A percentile compares a stretch with the other conserved stretches of the same genome.
Evolutionary conservation across 2,888 invertebrate species (phyloP).

Genomic region (Lycaena phlaeas): DNA sequence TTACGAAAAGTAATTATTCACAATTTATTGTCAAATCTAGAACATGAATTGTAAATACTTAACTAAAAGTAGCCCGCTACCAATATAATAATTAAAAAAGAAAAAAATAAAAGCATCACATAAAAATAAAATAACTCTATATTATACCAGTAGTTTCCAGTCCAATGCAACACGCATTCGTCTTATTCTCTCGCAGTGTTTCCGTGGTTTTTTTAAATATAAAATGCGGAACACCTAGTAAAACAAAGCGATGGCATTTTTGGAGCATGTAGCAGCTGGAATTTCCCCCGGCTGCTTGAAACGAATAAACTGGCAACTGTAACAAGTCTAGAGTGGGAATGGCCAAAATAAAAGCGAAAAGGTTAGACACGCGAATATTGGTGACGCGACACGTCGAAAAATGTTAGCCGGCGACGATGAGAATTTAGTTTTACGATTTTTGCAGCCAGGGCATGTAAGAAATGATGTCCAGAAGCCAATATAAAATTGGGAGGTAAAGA

Average conservation of each 20-base stretch:
- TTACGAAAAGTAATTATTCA: no score
- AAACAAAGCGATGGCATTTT: neutral
- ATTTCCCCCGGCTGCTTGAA: conserved; percentile 22
- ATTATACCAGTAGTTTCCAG: no score
- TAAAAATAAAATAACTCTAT: no score
- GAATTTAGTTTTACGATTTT: conserved; percentile 20
- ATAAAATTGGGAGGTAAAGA: conserved; percentile 14
- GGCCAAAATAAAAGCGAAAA: conserved; percentile 25
- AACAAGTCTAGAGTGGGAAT: conserved; percentile 18
- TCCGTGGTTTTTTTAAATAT: no score
- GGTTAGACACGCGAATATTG: conserved; percentile 22
- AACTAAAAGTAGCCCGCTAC: no score
- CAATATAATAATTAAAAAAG: no score
- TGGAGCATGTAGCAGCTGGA: neutral
- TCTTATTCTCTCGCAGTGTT: no score
- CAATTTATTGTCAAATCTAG: no score
- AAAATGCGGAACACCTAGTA: neutral
- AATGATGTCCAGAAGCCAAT: conserved; percentile 19
- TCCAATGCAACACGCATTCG: no score
- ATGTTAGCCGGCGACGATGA: conserved; percentile 23
- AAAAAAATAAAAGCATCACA: no score
- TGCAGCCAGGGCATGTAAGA: conserved; percentile 18
- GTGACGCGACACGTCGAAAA: conserved; percentile 27
- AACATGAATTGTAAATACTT: no score
- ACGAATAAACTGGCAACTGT: conserved; percentile 44